These are phyloP conservation scores for Capromys pilorides DNA, from an alignment of 2,797 vertebrate genomes.

Conservation along the genomic window DNA sequence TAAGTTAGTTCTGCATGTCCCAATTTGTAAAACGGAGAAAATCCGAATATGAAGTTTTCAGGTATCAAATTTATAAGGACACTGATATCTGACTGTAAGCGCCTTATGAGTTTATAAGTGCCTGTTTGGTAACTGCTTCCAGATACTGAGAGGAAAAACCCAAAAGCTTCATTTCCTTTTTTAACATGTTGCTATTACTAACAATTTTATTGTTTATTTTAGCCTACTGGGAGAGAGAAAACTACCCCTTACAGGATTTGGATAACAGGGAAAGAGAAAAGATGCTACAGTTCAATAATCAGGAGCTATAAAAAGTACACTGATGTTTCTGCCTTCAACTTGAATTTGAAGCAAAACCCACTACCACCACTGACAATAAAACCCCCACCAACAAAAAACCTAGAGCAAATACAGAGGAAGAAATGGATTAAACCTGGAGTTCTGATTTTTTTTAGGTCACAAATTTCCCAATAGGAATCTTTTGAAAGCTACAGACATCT, in stretches of 20 bases:
- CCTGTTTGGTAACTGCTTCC: slow-evolving; percentile 39
- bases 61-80: no score
- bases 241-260: background rate
- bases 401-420: slow-evolving; percentile 18
- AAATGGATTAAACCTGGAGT: slow-evolving; percentile 35
- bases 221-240: background rate
- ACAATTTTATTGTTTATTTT: background rate
- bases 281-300: background rate
- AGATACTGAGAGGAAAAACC: background rate
- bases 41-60: no score
- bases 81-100: no score
- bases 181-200: background rate
- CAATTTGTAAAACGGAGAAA: slow-evolving; percentile 18
- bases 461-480: slow-evolving; percentile 2
- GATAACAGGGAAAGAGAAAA: background rate
- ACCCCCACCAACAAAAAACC: background rate
- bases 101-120: no score
- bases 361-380: background rate
- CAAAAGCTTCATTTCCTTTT: background rate
- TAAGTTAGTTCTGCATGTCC: background rate
- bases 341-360: background rate
- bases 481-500: background rate
- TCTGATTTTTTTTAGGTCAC: background rate
- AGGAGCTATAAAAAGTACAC: background rate
- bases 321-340: background rate